Evolutionary conservation across 2,113 vertebrate genomes (phyloP), one percentile per base, ranked within the genome.

Genomic region (Silurus asotus): DNA sequence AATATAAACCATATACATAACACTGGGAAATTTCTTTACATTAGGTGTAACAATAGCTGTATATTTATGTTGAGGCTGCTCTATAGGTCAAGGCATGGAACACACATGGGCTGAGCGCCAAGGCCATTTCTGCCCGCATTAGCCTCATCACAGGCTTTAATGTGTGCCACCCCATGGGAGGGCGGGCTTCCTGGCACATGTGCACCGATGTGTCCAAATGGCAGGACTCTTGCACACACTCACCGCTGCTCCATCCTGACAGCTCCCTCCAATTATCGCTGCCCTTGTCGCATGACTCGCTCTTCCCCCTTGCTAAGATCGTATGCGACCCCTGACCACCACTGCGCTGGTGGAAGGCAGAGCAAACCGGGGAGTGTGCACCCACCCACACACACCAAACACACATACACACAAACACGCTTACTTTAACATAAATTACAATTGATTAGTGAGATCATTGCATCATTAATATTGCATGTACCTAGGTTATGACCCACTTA

Each of bases 101-200:
- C 83, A 82, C 88, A n/a, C 85, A 79, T 55, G 45, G 92, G 91
- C 91, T 28, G 80, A 8, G 53, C 61, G 90, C 92, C 92, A 93
- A 86, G 88, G 1, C 84, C 88, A 83, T 92, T 93, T 94, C 94
- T 90, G 91, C 90, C 91, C 91, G 91, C 92, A 92, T 95, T 93
- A 95, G 92, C 87, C 93, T 95, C 94, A 92, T 94, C 90, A 81
- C 89, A 88, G 92, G 91, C 88, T 93, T 92, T 92, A 93, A 90
- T 94, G 84, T 88, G 89, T 88, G 86, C 91, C 89, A 20, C 91
- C 93, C 93, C 90, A 88, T 15, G 90, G 91, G 94, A 94, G 89
- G 89, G 91, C 74, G 89, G 87, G 85, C 89, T 86, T 87, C 86
- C 91, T 89, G 91, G 92, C 94, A 93, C 59, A 80, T 48, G 90